Base-by-base conservation (phyloP, 2,888 invertebrate genomes). In the Phoenoteleia sp. region DNA sequence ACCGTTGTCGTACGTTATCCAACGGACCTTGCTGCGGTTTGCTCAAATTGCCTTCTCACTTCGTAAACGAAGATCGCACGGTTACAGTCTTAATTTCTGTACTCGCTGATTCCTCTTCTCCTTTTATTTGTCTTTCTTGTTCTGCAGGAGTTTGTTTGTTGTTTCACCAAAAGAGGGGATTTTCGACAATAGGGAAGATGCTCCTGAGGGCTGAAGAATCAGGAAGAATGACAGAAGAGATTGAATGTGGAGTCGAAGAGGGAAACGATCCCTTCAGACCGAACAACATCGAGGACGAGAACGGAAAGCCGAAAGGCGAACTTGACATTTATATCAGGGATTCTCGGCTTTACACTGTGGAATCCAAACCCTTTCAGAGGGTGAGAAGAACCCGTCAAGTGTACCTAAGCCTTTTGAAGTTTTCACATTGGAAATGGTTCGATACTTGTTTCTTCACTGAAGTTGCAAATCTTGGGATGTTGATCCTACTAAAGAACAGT, bases 281-380 rank as follows among this genome's bases (percentile, higher is more conserved):
- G 66, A 49, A 75, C 49, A 58, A 75, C 83, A 69, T 39, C 42
- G 76, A 66, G 47, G 76, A 86, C 84, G 84, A 81, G 85, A 54
- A 80, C 81, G 76, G 58, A 80, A 88, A 89, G 87, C 84, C 90
- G 91, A 92, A 89, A 90, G 90, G 86, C 91, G 91, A 93, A 93
- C 91, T 93, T 92, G 93, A 93, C 93, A 92, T 93, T 93, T 93
- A 92, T 92, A 92, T 91, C 90, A 89, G 92, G 92, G 92, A 93
- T 93, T 93, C 92, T 91, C 93, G 93, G 93, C 92, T 93, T 93
- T 93, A 89, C 93, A 92, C 92, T 88, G 82, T 45, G 58, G 71
- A 83, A 75, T 76, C 33, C 75, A 56, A 85, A 83, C 86, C 83
- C 83, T 86, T 86, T 81, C 71, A 49, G 42, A 69, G 86, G 81